Percentiles rank a stretch among this genome's conserved stretches.
Conservation (phyloP, 2,888 invertebrate species). For the Fragum whitleyi region DNA sequence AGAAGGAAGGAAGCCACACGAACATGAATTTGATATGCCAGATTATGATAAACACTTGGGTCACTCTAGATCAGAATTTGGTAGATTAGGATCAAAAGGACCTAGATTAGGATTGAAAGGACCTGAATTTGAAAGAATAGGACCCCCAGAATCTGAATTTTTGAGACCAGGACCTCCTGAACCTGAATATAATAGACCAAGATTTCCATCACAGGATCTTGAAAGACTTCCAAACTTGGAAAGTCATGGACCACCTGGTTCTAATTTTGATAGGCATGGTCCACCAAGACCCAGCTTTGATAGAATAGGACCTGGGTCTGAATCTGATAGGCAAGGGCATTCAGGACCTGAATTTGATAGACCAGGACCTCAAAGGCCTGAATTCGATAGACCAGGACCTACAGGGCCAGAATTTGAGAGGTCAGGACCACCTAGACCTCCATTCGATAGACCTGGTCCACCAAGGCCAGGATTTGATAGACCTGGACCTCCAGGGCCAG, state of each 20-base stretch:
- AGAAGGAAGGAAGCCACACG: neutral
- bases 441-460: neutral
- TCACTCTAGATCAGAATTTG: neutral
- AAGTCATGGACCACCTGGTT: neutral
- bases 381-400: neutral
- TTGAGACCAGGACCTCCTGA: conserved; percentile 19
- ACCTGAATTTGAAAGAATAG: neutral
- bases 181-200: too few species aligned
- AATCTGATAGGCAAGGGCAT: neutral
- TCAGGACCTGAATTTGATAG: conserved; percentile 12
- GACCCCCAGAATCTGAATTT: neutral
- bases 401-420: conserved; percentile 7
- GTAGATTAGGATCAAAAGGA: neutral
- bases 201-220: conserved; percentile 15
- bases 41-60: conserved; percentile 9
- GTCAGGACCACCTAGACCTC: neutral
- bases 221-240: neutral
- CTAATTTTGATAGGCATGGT: neutral
- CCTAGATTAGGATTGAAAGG: conserved; percentile 8
- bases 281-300: neutral
- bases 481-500: neutral
- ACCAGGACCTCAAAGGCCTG: conserved; percentile 5
- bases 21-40: neutral
- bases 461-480: neutral
- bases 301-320: conserved; percentile 5